phyloP scores from a whole-genome alignment of 1,140 invertebrate species.

The Monomorium pharaonis region DNA sequence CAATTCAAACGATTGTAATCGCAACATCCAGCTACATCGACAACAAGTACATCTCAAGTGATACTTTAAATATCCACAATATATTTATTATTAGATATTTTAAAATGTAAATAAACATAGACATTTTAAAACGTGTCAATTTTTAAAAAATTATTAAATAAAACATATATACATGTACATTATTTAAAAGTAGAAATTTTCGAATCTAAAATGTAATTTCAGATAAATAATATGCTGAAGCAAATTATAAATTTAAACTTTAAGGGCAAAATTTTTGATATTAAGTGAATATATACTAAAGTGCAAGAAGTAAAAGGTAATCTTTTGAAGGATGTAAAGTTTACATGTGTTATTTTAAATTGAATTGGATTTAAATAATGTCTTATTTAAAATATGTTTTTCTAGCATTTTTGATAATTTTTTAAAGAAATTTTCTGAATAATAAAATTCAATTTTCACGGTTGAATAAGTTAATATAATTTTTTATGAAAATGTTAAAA shows the following conservation, averaged over 20 bases:
- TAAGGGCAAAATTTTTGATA: background rate
- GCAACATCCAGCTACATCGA: background rate
- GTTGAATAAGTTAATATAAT: no score
- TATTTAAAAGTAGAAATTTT: no score
- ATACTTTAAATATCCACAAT: background rate
- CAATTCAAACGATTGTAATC: constrained; percentile 7
- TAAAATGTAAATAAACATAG: background rate
- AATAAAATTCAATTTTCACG: no score
- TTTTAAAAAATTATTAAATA: background rate
- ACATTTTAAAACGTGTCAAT: background rate
- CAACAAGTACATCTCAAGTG: background rate
- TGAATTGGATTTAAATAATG: background rate
- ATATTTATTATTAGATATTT: background rate
- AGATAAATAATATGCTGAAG: background rate
- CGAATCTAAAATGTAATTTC: background rate
- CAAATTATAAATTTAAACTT: background rate
- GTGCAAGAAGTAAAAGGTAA: background rate
- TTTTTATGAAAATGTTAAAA: no score
- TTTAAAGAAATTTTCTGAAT: background rate
- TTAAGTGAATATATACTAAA: background rate
- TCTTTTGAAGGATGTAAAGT: background rate
- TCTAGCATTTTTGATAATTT: background rate
- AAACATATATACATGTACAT: background rate
- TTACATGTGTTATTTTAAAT: background rate
- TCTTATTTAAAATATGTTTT: background rate